Percentiles rank a stretch among this genome's conserved stretches.
Conservation (phyloP, 1,140 invertebrate genomes). For the Protaetia brevitarsis region DNA sequence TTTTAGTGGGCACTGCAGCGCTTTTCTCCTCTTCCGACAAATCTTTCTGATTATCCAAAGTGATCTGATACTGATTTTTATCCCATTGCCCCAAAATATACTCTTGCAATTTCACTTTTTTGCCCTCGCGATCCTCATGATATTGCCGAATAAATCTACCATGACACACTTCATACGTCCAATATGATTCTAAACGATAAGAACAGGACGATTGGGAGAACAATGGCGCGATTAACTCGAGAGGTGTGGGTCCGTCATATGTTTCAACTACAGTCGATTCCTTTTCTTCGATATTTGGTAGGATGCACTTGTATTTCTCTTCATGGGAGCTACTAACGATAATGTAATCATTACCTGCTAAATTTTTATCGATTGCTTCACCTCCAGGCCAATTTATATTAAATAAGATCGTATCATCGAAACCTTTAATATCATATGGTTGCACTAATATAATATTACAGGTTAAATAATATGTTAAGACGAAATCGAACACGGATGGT, state of each 20-base stretch:
- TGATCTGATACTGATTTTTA: slow-evolving; percentile 50
- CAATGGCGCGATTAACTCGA: slow-evolving; percentile 72
- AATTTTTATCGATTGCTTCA: slow-evolving; percentile 49
- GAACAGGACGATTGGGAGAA: slow-evolving; percentile 75
- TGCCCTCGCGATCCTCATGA: slow-evolving; percentile 90
- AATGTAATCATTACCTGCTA: slow-evolving; percentile 51
- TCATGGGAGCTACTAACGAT: slow-evolving; percentile 64
- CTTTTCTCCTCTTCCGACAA: slow-evolving; percentile 51
- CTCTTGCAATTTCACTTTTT: slow-evolving; percentile 76
- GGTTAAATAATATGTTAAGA: background rate
- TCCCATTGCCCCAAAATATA: slow-evolving; percentile 78
- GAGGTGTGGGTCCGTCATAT: slow-evolving; percentile 69
- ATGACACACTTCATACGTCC: slow-evolving; percentile 97
- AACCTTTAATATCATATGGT: slow-evolving; percentile 53
- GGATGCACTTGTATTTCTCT: slow-evolving; percentile 71
- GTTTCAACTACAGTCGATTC: slow-evolving; percentile 55
- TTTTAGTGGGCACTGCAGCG: slow-evolving; percentile 58
- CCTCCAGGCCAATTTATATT: slow-evolving; percentile 82
- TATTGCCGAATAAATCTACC: slow-evolving; percentile 87
- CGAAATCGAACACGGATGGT: background rate
- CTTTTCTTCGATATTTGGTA: slow-evolving; percentile 65
- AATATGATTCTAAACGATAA: slow-evolving; percentile 88
- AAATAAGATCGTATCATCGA: slow-evolving; percentile 79
- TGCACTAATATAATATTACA: background rate
- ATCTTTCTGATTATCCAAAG: slow-evolving; percentile 56